Evolutionary conservation across 2,113 vertebrate species (phyloP).

Genomic region (Rafetus swinhoei): DNA sequence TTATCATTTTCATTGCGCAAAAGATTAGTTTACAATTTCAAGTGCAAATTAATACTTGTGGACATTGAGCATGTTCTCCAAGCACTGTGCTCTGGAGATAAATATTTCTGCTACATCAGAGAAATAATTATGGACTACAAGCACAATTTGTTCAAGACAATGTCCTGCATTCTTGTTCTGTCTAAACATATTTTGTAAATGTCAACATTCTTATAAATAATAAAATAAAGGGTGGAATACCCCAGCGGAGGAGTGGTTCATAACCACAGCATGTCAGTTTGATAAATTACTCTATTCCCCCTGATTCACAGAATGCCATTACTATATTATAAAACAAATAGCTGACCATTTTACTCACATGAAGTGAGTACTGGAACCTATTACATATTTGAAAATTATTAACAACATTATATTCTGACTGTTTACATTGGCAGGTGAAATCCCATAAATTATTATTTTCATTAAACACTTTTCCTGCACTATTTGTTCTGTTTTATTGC

Average conservation of each 20-base stretch:
- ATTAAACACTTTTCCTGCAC: neutral
- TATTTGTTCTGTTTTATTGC: neutral
- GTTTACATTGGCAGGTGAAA: neutral
- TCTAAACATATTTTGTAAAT: neutral
- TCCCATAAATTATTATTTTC: neutral
- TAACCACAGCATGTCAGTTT: neutral
- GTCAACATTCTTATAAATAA: neutral
- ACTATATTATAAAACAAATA: neutral
- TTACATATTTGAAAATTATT: neutral
- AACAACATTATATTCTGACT: neutral
- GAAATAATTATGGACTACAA: neutral
- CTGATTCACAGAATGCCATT: neutral
- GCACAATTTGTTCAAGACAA: neutral
- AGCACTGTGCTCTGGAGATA: neutral
- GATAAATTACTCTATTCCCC: neutral
- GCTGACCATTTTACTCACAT: neutral
- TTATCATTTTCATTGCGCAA: neutral
- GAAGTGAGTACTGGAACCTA: neutral
- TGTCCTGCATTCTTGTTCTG: neutral
- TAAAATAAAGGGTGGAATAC: rapidly evolving
- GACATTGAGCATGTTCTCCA: neutral
- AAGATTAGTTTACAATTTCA: neutral
- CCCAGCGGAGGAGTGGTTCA: neutral
- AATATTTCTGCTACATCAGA: neutral
- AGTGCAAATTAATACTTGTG: neutral